These are phyloP conservation scores for Netelia melanura DNA, from an alignment of 2,888 invertebrate species.

Conservation along the genomic window DNA sequence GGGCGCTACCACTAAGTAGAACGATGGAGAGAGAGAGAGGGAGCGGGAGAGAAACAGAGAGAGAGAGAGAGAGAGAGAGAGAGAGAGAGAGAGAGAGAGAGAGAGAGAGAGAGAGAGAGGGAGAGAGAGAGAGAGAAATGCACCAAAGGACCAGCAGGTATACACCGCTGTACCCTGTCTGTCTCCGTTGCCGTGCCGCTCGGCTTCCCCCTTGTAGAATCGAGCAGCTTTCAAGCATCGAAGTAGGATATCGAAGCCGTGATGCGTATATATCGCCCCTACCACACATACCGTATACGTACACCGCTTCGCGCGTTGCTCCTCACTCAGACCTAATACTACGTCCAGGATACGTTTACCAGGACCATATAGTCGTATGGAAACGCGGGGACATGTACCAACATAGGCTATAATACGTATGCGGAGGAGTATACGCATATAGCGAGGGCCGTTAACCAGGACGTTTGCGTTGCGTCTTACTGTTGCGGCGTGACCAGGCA, in stretches of 20 bases:
- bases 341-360: constrained; percentile 38
- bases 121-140: constrained; percentile 25
- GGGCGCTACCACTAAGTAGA: constrained; percentile 28
- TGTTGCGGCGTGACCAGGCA: constrained; percentile 58
- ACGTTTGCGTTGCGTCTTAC: constrained; percentile 77
- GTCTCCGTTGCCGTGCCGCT: not conserved
- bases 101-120: not conserved
- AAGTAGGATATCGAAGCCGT: constrained; percentile 19
- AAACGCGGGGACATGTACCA: constrained; percentile 34
- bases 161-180: constrained; percentile 4
- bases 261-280: constrained; percentile 25
- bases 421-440: constrained; percentile 8
- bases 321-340: constrained; percentile 44
- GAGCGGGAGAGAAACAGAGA: constrained; percentile 23
- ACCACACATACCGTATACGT: constrained; percentile 5
- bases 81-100: not conserved
- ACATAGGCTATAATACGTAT: constrained; percentile 47
- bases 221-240: constrained; percentile 59
- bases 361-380: constrained; percentile 32
- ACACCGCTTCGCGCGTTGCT: not conserved
- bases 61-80: no score
- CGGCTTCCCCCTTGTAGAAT: constrained; percentile 37
- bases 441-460: constrained; percentile 56
- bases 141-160: constrained; percentile 45
- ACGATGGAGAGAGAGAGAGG: not conserved